Evolutionary conservation across 2,888 invertebrate genomes (phyloP).

Genomic region (Hylaea fasciaria): DNA sequence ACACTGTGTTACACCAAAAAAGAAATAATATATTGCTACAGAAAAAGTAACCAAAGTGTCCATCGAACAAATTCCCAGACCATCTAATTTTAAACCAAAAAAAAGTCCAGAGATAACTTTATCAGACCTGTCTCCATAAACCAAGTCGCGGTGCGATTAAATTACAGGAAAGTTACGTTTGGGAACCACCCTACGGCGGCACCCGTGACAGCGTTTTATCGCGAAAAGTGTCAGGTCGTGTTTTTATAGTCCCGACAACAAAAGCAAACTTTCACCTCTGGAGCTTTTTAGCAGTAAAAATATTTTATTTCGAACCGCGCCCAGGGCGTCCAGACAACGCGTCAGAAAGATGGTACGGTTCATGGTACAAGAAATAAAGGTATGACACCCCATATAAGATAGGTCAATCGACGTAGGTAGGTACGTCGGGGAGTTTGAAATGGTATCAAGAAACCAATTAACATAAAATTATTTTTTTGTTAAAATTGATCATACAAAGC

Average conservation of each 20-base stretch:
- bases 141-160: slow-evolving; percentile 55
- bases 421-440: too few species aligned
- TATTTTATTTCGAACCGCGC: slow-evolving; percentile 57
- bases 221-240: slow-evolving; percentile 72
- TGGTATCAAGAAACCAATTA: too few species aligned
- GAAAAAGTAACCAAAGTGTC: too few species aligned
- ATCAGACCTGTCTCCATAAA: slow-evolving; percentile 37
- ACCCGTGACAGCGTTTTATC: slow-evolving; percentile 74
- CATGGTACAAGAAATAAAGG: too few species aligned
- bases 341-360: too few species aligned
- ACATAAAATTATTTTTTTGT: too few species aligned
- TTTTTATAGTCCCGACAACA: slow-evolving; percentile 73
- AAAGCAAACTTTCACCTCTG: slow-evolving; percentile 76
- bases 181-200: slow-evolving; percentile 54
- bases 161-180: slow-evolving; percentile 66
- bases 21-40: too few species aligned
- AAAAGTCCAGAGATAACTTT: slow-evolving; percentile 29
- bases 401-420: too few species aligned
- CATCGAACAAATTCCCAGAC: slow-evolving; percentile 10
- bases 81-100: slow-evolving; percentile 27
- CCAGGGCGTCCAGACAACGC: slow-evolving; percentile 29
- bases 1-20: too few species aligned
- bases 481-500: too few species aligned
- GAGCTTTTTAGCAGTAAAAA: slow-evolving; percentile 69
- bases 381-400: too few species aligned